These are phyloP conservation scores for Harpagoxenus sublaevis DNA, from an alignment of 2,888 invertebrate genomes.

Conservation along the genomic window DNA sequence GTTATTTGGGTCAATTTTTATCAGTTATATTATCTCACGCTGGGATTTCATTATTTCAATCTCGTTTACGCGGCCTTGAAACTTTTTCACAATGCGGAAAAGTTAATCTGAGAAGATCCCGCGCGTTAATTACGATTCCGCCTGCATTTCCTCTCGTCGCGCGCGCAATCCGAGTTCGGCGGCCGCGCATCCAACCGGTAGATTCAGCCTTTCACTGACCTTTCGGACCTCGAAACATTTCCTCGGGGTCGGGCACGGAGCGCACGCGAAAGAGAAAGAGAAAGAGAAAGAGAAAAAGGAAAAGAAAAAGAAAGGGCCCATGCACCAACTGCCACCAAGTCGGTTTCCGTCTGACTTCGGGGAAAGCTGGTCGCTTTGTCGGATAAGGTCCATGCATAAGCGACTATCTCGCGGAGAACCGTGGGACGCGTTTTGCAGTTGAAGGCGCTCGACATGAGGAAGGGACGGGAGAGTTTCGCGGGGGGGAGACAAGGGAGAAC, in stretches of 20 bases:
- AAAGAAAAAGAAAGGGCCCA: slow-evolving; percentile 25
- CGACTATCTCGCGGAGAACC: slow-evolving; percentile 46
- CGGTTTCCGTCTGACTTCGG: slow-evolving; percentile 62
- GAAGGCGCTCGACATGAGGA: slow-evolving; percentile 63
- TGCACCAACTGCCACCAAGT: background rate
- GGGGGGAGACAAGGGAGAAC: slow-evolving; percentile 35
- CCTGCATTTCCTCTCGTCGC: background rate
- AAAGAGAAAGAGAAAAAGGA: slow-evolving; percentile 45
- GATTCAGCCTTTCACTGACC: slow-evolving; percentile 81
- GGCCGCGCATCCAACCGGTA: slow-evolving; percentile 62
- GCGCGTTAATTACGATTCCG: slow-evolving; percentile 12
- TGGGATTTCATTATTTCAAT: background rate
- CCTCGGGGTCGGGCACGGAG: slow-evolving; percentile 72
- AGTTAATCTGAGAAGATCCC: background rate
- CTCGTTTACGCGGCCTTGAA: slow-evolving; percentile 5
- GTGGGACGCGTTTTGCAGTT: slow-evolving; percentile 58
- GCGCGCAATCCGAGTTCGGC: slow-evolving; percentile 26
- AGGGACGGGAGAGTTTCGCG: slow-evolving; percentile 34
- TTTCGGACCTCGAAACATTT: slow-evolving; percentile 75
- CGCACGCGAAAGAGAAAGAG: slow-evolving; percentile 43
- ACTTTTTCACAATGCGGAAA: slow-evolving; percentile 10
- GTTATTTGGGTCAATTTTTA: background rate
- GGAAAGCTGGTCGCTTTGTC: slow-evolving; percentile 67
- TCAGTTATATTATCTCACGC: background rate
- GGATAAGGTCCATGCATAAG: slow-evolving; percentile 56